These are phyloP conservation scores for Liolophura sinensis DNA, from an alignment of 1,140 invertebrate genomes.

Conservation along the genomic window DNA sequence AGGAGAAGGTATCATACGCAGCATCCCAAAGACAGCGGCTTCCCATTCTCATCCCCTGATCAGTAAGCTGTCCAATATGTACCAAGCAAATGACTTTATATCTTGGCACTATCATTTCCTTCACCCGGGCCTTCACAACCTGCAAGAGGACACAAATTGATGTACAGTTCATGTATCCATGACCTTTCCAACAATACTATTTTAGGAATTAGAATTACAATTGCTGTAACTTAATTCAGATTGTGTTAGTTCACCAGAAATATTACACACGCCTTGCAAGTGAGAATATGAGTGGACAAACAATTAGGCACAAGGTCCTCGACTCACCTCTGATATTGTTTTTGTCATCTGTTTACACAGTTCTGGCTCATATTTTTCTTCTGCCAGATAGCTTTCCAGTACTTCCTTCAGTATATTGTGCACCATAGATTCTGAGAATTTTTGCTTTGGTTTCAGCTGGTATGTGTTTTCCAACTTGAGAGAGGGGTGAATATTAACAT, in stretches of 20 bases:
- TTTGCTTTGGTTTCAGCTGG: conserved; percentile 42
- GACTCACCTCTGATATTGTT: conserved; percentile 52
- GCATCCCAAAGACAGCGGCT: conserved; percentile 55
- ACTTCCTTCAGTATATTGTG: conserved; percentile 51
- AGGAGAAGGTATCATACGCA: conserved; percentile 44
- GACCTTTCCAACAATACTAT: neutral
- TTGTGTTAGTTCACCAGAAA: neutral
- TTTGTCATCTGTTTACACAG: conserved; percentile 54
- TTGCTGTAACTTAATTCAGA: neutral
- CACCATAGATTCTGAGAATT: conserved; percentile 42
- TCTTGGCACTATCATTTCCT: conserved; percentile 50
- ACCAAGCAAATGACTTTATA: conserved; percentile 54
- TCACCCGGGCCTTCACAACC: conserved; percentile 54
- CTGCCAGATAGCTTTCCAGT: conserved; percentile 51
- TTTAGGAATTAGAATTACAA: neutral
- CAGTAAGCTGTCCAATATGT: conserved; percentile 47
- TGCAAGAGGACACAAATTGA: conserved; percentile 21
- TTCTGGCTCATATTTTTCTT: conserved; percentile 54
- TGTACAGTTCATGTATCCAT: neutral
- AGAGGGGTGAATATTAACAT: conserved; percentile 37
- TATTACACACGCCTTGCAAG: neutral
- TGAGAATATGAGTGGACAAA: neutral
- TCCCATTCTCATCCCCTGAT: conserved; percentile 46
- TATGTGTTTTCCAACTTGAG: conserved; percentile 53
- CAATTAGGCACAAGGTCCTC: neutral